Conservation (phyloP, 2,888 invertebrate species). For the Epirrhoe tristata region DNA sequence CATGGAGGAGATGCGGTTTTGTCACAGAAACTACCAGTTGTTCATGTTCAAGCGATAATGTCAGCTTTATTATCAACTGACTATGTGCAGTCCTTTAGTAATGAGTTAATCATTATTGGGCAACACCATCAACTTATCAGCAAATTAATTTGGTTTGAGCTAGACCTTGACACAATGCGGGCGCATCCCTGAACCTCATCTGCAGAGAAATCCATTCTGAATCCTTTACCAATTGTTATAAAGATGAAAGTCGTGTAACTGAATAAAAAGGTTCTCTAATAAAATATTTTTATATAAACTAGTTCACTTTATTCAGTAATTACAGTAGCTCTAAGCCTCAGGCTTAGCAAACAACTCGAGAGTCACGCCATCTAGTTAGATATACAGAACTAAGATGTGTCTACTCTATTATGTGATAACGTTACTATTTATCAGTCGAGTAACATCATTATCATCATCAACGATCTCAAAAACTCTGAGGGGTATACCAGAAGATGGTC, state of each 20-base stretch:
- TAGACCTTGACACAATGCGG: constrained; percentile 35
- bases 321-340: constrained; percentile 3
- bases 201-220: constrained; percentile 9
- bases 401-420: constrained; percentile 7
- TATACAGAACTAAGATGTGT: constrained; percentile 9
- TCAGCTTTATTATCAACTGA: no score
- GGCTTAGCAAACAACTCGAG: neutral
- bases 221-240: neutral
- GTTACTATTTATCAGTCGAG: neutral
- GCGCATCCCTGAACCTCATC: constrained; percentile 28
- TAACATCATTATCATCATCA: neutral
- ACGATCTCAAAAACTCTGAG: constrained; percentile 18
- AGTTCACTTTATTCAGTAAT: constrained; percentile 4
- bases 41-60: no score
- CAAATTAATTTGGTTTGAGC: constrained; percentile 21
- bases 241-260: neutral
- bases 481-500: constrained; percentile 33
- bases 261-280: constrained; percentile 12
- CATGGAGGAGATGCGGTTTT: no score
- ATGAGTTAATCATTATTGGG: constrained; percentile 8
- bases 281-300: constrained; percentile 20
- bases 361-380: constrained; percentile 4
- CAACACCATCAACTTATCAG: constrained; percentile 6
- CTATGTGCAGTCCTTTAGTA: neutral
- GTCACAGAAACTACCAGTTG: no score